Evolutionary conservation across 2,797 vertebrate genomes (phyloP).

Genomic region (Myotis planiceps): DNA sequence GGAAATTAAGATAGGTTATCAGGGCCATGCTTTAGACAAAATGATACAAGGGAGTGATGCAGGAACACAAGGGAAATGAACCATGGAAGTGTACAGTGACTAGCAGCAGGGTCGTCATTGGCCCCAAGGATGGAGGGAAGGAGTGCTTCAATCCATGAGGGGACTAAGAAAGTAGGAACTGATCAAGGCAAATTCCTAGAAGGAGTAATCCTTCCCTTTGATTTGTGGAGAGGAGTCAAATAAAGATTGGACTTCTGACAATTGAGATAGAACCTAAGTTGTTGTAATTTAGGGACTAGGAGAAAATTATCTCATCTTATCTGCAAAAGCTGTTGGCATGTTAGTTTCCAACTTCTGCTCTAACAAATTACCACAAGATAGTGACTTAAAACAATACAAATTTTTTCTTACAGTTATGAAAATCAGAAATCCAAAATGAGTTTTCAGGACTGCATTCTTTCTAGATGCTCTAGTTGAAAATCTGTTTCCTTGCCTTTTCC

Average conservation of each 20-base stretch:
- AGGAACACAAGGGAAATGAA: neutral
- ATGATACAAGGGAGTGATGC: neutral
- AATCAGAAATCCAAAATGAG: neutral
- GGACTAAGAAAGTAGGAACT: neutral
- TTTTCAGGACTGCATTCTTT: neutral
- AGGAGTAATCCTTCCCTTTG: neutral
- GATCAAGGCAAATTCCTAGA: neutral
- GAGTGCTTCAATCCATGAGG: neutral
- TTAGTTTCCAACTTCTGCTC: slow-evolving; percentile 21
- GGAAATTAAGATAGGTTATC: neutral
- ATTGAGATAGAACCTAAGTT: neutral
- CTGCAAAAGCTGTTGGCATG: neutral
- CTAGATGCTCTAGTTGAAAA: neutral
- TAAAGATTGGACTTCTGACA: slow-evolving; percentile 2
- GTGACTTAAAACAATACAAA: neutral
- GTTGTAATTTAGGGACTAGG: slow-evolving; percentile 2
- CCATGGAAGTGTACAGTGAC: neutral
- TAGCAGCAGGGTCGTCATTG: neutral
- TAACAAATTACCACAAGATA: neutral
- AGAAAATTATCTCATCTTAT: neutral
- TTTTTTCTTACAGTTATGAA: neutral
- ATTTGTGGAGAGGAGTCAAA: slow-evolving; percentile 19
- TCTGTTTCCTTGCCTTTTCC: neutral
- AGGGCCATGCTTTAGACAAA: neutral
- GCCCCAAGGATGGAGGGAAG: neutral